These are phyloP conservation scores for Siderastrea siderea DNA, from an alignment of 92 coral and sea anemone species.

Conservation along the genomic window DNA sequence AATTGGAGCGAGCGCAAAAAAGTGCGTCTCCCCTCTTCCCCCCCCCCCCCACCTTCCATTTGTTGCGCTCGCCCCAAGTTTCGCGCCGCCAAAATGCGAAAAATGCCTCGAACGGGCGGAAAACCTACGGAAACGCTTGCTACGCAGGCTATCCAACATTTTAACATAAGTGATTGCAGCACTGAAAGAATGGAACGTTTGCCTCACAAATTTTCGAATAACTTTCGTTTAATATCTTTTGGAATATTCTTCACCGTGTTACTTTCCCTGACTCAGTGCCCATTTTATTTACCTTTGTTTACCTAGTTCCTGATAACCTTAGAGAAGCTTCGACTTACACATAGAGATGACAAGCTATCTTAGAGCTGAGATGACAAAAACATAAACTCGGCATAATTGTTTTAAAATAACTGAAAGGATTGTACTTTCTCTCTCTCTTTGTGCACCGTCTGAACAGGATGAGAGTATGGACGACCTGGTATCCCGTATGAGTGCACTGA, in stretches of 20 bases:
- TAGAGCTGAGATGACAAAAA: too few species aligned
- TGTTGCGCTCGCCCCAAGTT: too few species aligned
- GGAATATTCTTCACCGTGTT: background rate
- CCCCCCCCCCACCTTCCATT: too few species aligned
- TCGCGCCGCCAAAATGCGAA: too few species aligned
- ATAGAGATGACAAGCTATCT: too few species aligned
- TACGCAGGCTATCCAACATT: constrained; percentile 8
- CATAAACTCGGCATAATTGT: too few species aligned
- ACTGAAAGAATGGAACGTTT: background rate
- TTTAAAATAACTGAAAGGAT: too few species aligned
- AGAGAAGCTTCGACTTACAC: too few species aligned
- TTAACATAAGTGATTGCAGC: constrained; percentile 28
- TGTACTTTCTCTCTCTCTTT: background rate
- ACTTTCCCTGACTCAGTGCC: constrained; percentile 9
- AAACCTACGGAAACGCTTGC: background rate
- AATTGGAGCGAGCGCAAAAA: too few species aligned
- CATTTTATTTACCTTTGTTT: background rate
- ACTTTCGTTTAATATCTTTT: background rate
- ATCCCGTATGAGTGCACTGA: constrained; percentile 29
- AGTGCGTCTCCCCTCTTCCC: too few species aligned
- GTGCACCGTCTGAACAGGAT: constrained; percentile 6
- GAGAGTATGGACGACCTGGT: constrained; percentile 34
- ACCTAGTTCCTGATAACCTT: too few species aligned
- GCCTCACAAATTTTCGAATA: background rate
- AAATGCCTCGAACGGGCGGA: too few species aligned